phyloP scores from a whole-genome alignment of 2,797 vertebrate species.

The Natrix natrix region DNA sequence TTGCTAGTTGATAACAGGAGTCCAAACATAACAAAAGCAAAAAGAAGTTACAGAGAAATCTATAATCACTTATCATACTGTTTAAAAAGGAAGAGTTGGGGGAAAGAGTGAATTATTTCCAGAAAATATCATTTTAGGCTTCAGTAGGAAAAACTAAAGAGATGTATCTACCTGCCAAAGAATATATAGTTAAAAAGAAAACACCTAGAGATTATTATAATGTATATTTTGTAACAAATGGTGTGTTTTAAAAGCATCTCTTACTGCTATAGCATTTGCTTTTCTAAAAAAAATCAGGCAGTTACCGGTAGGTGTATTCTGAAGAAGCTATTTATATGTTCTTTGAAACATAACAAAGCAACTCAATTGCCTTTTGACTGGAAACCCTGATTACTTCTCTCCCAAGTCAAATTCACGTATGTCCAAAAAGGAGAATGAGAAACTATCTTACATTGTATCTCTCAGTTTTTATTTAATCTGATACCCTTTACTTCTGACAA shows the following conservation, averaged over 20 bases:
- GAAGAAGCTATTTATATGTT: background rate
- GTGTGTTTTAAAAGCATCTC: background rate
- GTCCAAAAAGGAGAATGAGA: background rate
- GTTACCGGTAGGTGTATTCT: background rate
- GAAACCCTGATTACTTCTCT: background rate
- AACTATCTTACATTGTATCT: background rate
- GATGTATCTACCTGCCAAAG: background rate
- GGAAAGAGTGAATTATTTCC: background rate
- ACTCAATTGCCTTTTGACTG: background rate
- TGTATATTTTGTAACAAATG: background rate
- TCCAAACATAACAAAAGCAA: background rate
- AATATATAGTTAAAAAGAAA: background rate
- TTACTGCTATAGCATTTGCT: background rate
- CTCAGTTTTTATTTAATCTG: background rate
- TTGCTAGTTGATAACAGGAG: background rate
- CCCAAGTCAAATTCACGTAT: background rate
- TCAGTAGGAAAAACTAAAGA: background rate
- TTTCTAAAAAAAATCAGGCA: background rate
- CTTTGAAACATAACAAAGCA: background rate
- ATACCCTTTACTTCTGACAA: background rate
- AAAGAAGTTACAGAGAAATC: background rate
- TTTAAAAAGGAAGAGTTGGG: background rate
- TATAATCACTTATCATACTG: background rate
- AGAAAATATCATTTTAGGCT: background rate
- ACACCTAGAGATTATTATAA: too few relatives aligned